Conservation (phyloP, 1,140 invertebrate genomes). For the Calosoma granatense region DNA sequence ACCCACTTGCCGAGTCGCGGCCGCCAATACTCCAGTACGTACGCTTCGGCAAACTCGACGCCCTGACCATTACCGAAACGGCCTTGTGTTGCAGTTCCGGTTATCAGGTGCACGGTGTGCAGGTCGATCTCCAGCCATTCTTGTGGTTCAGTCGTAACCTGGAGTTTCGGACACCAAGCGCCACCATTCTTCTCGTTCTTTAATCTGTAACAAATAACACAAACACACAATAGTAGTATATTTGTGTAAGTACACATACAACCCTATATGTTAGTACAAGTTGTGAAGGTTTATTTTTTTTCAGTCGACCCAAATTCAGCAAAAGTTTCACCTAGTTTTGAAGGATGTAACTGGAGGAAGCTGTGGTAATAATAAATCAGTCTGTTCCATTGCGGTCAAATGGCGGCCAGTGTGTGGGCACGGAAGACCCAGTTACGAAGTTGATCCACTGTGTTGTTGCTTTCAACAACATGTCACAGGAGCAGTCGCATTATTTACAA, state of each 20-base stretch:
- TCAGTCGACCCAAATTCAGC: no score
- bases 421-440: no score
- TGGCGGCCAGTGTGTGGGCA: background rate
- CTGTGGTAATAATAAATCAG: background rate
- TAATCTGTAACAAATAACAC: constrained; percentile 54
- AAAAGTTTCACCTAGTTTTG: no score
- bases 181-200: constrained; percentile 67
- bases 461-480: background rate
- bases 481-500: background rate
- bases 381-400: background rate
- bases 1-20: constrained; percentile 60
- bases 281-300: no score
- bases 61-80: constrained; percentile 78
- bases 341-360: no score
- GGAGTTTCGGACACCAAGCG: constrained; percentile 74
- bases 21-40: constrained; percentile 70
- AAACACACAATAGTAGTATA: constrained; percentile 12
- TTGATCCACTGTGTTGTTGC: background rate
- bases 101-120: constrained; percentile 60
- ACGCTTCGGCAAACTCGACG: constrained; percentile 66
- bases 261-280: no score
- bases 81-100: constrained; percentile 73
- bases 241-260: no score
- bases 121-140: constrained; percentile 78
- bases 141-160: constrained; percentile 56